Percentiles rank a stretch among this genome's conserved stretches.
These are phyloP conservation scores for Candidula unifasciata DNA, from an alignment of 2,888 invertebrate genomes.

Conservation along the genomic window DNA sequence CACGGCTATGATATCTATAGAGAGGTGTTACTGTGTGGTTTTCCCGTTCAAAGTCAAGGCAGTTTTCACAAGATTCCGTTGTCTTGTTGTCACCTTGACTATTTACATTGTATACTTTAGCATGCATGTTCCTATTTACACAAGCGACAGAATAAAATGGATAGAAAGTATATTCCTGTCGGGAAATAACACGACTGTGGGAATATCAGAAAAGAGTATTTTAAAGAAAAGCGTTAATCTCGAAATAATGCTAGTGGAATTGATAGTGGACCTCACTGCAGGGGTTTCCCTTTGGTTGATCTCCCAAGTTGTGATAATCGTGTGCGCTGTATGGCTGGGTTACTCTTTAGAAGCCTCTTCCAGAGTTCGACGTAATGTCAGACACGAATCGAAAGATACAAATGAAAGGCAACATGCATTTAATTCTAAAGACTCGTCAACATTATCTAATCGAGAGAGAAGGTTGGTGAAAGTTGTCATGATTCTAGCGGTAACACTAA, in stretches of 20 bases:
- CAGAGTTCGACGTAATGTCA: neutral
- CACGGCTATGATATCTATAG: neutral
- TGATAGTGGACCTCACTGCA: neutral
- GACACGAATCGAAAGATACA: too few species aligned
- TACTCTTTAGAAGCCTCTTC: neutral
- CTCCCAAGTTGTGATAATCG: neutral
- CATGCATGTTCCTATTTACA: too few species aligned
- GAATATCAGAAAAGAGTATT: neutral
- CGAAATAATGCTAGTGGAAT: neutral
- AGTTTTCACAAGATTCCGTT: slow-evolving; percentile 28
- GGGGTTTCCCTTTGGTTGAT: neutral
- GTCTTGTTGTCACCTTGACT: neutral
- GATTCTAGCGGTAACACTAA: neutral
- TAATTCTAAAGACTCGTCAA: too few species aligned
- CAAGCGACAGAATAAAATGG: neutral
- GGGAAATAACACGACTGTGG: neutral
- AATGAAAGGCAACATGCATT: too few species aligned
- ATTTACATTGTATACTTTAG: neutral
- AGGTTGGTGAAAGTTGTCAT: neutral
- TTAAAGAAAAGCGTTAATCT: too few species aligned
- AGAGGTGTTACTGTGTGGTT: slow-evolving; percentile 22
- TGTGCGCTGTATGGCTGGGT: neutral
- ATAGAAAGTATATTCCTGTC: neutral
- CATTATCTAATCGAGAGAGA: neutral
- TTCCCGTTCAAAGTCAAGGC: slow-evolving; percentile 38